Conservation (phyloP, 2,113 vertebrate genomes). For the Dipodomys stephensi region DNA sequence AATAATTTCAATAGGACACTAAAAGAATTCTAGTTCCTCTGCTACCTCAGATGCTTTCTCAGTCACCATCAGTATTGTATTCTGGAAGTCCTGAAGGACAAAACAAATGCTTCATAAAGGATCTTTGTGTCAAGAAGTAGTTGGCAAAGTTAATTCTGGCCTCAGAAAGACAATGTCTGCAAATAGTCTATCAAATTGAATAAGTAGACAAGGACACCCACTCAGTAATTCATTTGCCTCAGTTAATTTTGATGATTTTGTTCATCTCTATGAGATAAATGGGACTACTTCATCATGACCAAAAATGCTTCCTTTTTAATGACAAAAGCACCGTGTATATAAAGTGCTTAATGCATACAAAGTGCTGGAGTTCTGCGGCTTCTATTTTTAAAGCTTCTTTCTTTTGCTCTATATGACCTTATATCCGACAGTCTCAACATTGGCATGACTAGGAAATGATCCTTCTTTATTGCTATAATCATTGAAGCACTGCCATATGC, state of each 20-base stretch:
- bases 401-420: conserved; percentile 64
- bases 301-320: background rate
- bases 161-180: background rate
- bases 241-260: background rate
- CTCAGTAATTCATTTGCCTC: background rate
- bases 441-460: conserved; percentile 35
- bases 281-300: background rate
- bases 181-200: conserved; percentile 35
- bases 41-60: background rate
- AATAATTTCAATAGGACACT: conserved; percentile 12
- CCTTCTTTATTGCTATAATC: conserved; percentile 70
- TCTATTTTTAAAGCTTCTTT: conserved; percentile 51
- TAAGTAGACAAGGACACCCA: background rate
- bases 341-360: conserved; percentile 2
- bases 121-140: background rate
- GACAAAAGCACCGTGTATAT: background rate
- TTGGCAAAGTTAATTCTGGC: conserved; percentile 52
- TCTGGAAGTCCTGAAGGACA: conserved; percentile 30
- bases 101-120: background rate
- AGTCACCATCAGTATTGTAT: background rate
- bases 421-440: conserved; percentile 22
- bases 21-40: background rate
- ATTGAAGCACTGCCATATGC: conserved; percentile 60
- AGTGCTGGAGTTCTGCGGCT: background rate
- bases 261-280: background rate